Conservation (phyloP, 2,113 vertebrate genomes). For the Sclerurus mexicanus region DNA sequence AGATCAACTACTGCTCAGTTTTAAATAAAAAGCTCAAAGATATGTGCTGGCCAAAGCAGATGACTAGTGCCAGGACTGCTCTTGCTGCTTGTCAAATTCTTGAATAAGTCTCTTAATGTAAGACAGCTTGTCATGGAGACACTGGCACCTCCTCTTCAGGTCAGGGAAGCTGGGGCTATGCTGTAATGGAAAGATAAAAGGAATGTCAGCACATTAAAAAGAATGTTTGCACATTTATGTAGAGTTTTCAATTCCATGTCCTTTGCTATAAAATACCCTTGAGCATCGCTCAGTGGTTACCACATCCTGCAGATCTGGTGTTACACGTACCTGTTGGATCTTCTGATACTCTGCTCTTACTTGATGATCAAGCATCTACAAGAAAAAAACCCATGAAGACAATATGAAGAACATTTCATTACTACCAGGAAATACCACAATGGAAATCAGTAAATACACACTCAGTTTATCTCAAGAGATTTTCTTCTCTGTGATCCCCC, state of each 20-base stretch:
- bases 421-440: not conserved
- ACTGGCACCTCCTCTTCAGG: conserved; percentile 88
- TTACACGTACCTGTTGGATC: conserved; percentile 80
- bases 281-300: not conserved
- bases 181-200: conserved; percentile 64
- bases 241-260: not conserved
- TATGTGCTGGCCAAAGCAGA: not conserved
- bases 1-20: no score
- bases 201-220: no score
- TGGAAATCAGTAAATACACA: not conserved
- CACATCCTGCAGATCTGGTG: not conserved
- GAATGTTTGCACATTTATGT: not conserved
- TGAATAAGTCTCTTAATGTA: conserved; percentile 91
- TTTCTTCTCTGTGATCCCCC: not conserved
- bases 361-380: conserved; percentile 85
- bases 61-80: conserved; percentile 76
- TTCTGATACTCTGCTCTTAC: conserved; percentile 88
- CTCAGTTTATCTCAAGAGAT: not conserved
- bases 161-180: conserved; percentile 85
- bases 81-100: conserved; percentile 85
- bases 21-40: no score
- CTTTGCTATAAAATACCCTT: not conserved
- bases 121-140: conserved; percentile 93
- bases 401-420: not conserved
- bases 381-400: not conserved